Evolutionary conservation across 2,888 invertebrate genomes (phyloP), one percentile per base, ranked within the genome.

Genomic region (Pycnomerus fuliginosus): DNA sequence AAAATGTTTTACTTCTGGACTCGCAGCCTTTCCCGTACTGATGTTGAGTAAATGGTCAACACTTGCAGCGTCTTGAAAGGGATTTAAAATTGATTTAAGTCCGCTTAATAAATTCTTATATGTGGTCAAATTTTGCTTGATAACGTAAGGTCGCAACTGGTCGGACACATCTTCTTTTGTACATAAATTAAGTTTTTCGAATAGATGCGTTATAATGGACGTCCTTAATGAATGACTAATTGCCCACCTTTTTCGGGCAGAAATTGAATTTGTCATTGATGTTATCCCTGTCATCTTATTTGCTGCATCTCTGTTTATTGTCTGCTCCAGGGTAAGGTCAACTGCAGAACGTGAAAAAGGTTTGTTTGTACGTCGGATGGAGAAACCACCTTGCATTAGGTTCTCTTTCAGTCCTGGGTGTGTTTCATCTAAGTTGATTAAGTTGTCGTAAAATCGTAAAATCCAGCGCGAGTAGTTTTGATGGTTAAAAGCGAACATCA

Each of bases 301-400:
- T 23, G 55, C 61, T 24, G 57, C 60, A 34, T 60, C 60, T 32
- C 50, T 62, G 50, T 60, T 59, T 13, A 59, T 53, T 5, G 56
- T 60, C 30, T 61, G 61, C 24, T 60, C 56, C 7, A 60, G 38
- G 16, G 50, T 48, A 27, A 56, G 41, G 48, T 54, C 51, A 8
- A 54, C 44, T 16, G 53, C 55, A 7, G 50, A 47, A 38, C 52
- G 17, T 14, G 56, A 56, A 33, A 58, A 60, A 35, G 51, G 50
- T 28, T 56, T 52, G 2, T 14, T 3, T 1, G 58, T 59, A 43
- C 56, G 44, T 50, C 41, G 41, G 11, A 60, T 48, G 23, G 58
- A 60, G 43, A 61, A 58, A 8, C 50, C 53, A 4, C 56, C 53
- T 15, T 46, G 29, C 10, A 10, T 34, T 5, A 56, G 28, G 38